A percentile compares a stretch with the other conserved stretches of the same genome.
phyloP scores from a whole-genome alignment of 2,797 vertebrate genomes.

The Anniella stebbinsi region DNA sequence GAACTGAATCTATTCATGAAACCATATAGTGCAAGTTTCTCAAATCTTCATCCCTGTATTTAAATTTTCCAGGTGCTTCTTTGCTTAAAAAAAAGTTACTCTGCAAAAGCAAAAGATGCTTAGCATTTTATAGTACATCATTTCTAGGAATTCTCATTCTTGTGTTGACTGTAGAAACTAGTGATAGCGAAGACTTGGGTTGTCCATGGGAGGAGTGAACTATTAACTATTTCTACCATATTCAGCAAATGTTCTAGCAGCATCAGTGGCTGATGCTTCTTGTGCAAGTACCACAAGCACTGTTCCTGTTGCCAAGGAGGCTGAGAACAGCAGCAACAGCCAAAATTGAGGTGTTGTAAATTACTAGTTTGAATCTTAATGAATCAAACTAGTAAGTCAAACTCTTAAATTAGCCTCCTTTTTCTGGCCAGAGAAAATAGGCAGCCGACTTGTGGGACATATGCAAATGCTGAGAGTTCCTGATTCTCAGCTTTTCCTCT shows the following conservation, averaged over 20 bases:
- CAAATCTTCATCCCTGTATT: not conserved
- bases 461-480: constrained; percentile 10
- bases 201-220: not conserved
- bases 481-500: not conserved
- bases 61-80: constrained; percentile 2
- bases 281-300: not conserved
- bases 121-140: fast-evolving
- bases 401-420: not conserved
- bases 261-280: not conserved
- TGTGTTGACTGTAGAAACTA: not conserved
- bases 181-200: not conserved
- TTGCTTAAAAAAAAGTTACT: not conserved
- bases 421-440: not conserved
- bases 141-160: not conserved
- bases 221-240: not conserved
- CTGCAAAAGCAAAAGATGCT: not conserved
- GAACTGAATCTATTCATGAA: not conserved
- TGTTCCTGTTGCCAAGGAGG: not conserved
- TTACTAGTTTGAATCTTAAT: constrained; percentile 1
- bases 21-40: not conserved
- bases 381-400: not conserved
- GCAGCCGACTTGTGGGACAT: not conserved
- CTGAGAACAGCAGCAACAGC: too few species aligned
- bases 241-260: not conserved
- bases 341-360: not conserved